Evolutionary conservation across 2,888 invertebrate species (phyloP), one percentile per base, ranked within the genome.

Genomic region (Sabatieria punctata): DNA sequence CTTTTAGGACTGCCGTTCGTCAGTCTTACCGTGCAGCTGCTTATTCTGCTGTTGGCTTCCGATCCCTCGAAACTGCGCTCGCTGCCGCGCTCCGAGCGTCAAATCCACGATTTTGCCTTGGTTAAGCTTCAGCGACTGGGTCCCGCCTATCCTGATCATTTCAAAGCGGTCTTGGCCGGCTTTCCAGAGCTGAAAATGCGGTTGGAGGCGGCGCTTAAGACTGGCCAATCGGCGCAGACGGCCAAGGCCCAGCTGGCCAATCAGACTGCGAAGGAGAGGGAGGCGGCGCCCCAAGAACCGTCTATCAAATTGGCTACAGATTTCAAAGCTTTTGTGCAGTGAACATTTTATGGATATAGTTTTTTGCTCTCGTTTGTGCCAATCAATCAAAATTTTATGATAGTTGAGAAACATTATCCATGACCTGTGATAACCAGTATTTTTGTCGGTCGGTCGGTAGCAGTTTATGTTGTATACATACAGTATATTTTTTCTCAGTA

Each of bases 81-180:
- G 30, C 15, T 30, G 8, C 49, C 21, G 22, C 25, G 44, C 6
- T 23, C 15, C 24, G 46, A 15, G 23, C 39, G 4, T 6, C 25
- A 21, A 21, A 22, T 38, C n/a, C 91, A 93, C 67, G 86, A 91
- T 54, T 79, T 82, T 58, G 82, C 85, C 52, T 74, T 95, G 55
- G 79, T 83, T 55, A 82, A 83, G 77, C 75, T 95, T 19, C 85
- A 85, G 57, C 80, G 80, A 61, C 80, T 91, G 56, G 93, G 89
- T 1, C 86, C 88, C 0, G 81, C 81, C 63, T 84, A 89, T 71
- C 86, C 88, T 21, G 80, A 84, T 77, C 86, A 91, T 66, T 91
- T 93, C 68, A 85, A 86, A 63, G 76, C 78, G 15, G 75, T 93
- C 58, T 85, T 93, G 82, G 77, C 79, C 23, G 81, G 82, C 58